Base-by-base conservation (phyloP, 1,140 invertebrate genomes). In the Zeugodacus cucurbitae region DNA sequence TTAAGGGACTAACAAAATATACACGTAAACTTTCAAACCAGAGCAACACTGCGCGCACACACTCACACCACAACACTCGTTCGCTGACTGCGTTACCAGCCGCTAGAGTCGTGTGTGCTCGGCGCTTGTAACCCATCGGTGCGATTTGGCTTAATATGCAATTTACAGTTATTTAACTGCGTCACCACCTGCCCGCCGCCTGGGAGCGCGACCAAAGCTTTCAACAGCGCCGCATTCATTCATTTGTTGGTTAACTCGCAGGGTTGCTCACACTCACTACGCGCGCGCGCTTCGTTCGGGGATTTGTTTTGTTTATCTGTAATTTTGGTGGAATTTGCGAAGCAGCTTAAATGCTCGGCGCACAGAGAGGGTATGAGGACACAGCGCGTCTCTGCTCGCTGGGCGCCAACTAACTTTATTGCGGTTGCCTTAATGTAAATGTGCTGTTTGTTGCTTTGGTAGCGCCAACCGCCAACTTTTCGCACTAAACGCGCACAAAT, bases 261-360 rank as follows among this genome's bases (percentile, higher is more conserved):
- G 29, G 20, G 37, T 44, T 22, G 58, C 32, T 34, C 34, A 20
- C 32, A 82, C 41, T 54, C 74, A 10, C 32, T 70, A 7, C 48
- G n/a, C n/a, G 58, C 4, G 58, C n/a, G 22, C 58, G 58, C 58
- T 48, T 14, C 41, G 74, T 41, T 48, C 10, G 74, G 74, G 74
- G 74, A 82, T 82, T 82, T 82, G 44, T 82, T 82, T 82, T 82
- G 74, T 82, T 82, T 82, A 82, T 82, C 74, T 82, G 74, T 48
- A 82, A 82, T 82, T 82, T 82, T 48, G 41, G 41, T 82, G 74
- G 74, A 44, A 82, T 82, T 82, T 82, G 41, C 10, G n/a, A 26
- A 26, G 74, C 41, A 82, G 41, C 74, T 82, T 82, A 82, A 82
- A 82, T 82, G 34, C 44, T 37, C 34, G 67, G 74, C 74, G 2